phyloP scores from a whole-genome alignment of 1,140 invertebrate genomes.

The Hydropsyche tenuis region DNA sequence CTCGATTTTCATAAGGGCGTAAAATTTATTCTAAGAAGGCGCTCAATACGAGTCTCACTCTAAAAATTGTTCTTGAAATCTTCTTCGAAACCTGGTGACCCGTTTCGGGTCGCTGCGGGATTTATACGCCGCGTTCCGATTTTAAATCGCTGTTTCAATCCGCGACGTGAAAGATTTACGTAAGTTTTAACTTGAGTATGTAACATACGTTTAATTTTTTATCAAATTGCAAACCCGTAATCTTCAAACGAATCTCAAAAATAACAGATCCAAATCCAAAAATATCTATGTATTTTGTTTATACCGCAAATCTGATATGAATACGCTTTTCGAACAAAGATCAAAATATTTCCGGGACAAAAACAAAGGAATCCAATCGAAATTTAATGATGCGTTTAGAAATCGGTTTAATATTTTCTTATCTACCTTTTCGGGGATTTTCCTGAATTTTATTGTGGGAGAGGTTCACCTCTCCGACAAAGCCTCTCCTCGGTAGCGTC shows the following conservation, averaged over 20 bases:
- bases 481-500: neutral
- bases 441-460: slow-evolving; percentile 33
- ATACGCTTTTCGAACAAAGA: neutral
- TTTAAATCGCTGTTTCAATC: slow-evolving; percentile 38
- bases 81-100: neutral
- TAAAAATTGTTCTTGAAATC: neutral
- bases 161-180: slow-evolving; percentile 33
- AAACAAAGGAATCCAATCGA: slow-evolving; percentile 37
- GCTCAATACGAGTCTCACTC: neutral
- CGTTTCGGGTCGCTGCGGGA: slow-evolving; percentile 6
- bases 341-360: neutral
- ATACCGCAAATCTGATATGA: neutral
- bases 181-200: neutral
- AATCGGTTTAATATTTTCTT: slow-evolving; percentile 41
- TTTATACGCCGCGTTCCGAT: slow-evolving; percentile 14
- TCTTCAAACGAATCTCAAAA: neutral
- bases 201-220: neutral
- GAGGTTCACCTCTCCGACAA: slow-evolving; percentile 14
- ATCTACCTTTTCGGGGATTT: slow-evolving; percentile 35
- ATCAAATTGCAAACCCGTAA: neutral
- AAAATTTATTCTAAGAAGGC: too few species aligned
- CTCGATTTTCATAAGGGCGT: too few species aligned
- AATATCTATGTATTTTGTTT: neutral
- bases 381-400: slow-evolving; percentile 43
- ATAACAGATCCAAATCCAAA: too few species aligned